phyloP scores from a whole-genome alignment of 2,888 invertebrate species.

The Oscheius onirici region DNA sequence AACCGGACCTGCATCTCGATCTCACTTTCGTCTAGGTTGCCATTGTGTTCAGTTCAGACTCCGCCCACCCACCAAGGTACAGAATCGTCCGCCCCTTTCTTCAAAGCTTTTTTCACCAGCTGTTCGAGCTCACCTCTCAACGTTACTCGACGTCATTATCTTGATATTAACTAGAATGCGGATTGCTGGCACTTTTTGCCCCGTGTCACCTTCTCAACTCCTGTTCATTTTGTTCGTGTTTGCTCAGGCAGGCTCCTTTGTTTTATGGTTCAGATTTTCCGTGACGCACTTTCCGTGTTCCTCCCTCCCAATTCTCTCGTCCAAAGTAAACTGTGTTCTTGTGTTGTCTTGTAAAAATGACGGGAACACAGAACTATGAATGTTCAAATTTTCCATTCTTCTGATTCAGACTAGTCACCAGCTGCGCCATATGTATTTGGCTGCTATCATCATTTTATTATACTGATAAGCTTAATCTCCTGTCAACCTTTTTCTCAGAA shows the following conservation, averaged over 20 bases:
- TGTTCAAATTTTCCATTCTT: background rate
- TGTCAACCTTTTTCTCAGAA: slow-evolving; percentile 15
- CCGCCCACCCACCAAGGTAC: slow-evolving; percentile 13
- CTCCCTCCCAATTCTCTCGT: background rate
- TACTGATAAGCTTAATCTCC: slow-evolving; percentile 4
- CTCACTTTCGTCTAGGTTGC: slow-evolving; percentile 29
- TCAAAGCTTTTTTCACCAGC: slow-evolving; percentile 21
- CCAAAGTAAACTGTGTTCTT: background rate
- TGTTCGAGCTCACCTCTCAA: slow-evolving; percentile 27
- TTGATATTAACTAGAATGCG: too few species aligned
- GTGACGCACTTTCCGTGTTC: slow-evolving; percentile 9
- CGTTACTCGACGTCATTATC: background rate
- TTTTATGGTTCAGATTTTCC: slow-evolving; percentile 20
- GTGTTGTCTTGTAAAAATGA: too few species aligned
- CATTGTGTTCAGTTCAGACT: slow-evolving; percentile 30
- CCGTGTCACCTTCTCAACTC: background rate
- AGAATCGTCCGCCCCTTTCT: slow-evolving; percentile 20
- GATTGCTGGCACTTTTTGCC: too few species aligned
- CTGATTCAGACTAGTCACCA: slow-evolving; percentile 7
- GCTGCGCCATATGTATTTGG: background rate
- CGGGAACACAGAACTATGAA: background rate
- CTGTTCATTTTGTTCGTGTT: slow-evolving; percentile 25
- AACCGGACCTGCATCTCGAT: slow-evolving; percentile 29
- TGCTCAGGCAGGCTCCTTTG: slow-evolving; percentile 20
- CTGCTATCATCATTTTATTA: slow-evolving; percentile 1